Percentiles rank a stretch among this genome's conserved stretches.
phyloP scores from a whole-genome alignment of 2,888 invertebrate species.

The Teleogryllus oceanicus region DNA sequence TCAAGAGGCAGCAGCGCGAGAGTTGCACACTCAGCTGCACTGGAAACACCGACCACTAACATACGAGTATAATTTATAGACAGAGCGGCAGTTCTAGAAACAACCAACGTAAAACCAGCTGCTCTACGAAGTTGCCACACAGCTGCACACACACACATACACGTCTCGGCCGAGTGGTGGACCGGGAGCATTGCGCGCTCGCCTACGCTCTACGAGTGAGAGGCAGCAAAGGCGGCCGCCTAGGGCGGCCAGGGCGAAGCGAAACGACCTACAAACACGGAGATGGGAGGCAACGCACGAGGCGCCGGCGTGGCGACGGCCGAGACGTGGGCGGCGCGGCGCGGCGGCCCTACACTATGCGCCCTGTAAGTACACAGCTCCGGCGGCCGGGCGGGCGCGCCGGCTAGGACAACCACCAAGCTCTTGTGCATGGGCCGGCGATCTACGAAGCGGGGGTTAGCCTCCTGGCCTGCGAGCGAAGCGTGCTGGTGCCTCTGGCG shows the following conservation, averaged over 20 bases:
- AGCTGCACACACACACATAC: no score
- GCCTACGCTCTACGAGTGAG: no score
- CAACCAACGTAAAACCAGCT: neutral
- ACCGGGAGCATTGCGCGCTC: no score
- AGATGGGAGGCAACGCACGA: neutral
- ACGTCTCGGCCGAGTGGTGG: no score
- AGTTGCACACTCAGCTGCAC: neutral
- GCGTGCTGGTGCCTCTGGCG: no score
- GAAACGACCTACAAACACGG: no score
- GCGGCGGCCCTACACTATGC: neutral
- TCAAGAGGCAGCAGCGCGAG: neutral
- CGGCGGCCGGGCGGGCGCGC: neutral
- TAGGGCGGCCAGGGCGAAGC: no score
- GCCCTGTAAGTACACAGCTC: neutral
- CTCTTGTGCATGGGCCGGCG: neutral
- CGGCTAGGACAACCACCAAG: conserved; percentile 8
- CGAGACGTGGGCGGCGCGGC: neutral
- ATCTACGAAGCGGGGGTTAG: neutral
- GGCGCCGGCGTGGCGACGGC: neutral
- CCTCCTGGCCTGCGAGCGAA: no score
- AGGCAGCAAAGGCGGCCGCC: no score
- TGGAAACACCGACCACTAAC: neutral
- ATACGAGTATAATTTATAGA: neutral
- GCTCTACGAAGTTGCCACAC: neutral
- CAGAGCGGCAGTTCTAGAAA: neutral